phyloP scores from a whole-genome alignment of 2,888 invertebrate genomes.

The Nephrocerus scutellatus region DNA sequence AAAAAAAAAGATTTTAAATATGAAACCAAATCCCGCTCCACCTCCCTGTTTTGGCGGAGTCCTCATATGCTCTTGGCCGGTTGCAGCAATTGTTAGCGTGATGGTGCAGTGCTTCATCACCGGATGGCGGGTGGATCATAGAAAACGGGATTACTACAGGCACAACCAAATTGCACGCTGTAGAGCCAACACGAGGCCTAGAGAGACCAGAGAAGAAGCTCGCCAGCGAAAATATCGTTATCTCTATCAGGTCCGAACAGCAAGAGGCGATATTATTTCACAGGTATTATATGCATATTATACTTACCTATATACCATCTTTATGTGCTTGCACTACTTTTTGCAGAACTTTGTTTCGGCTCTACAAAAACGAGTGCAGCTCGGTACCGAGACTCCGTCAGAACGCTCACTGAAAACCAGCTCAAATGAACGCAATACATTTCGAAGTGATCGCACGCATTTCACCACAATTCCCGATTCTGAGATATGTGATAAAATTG shows the following conservation, averaged over 20 bases:
- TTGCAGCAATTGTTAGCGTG: constrained; percentile 43
- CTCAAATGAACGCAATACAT: constrained; percentile 65
- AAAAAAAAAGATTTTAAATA: constrained; percentile 35
- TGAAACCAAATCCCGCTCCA: constrained; percentile 46
- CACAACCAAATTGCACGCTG: constrained; percentile 32
- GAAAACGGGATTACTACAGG: constrained; percentile 40
- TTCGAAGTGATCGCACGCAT: constrained; percentile 69
- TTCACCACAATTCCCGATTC: constrained; percentile 69
- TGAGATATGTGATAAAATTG: constrained; percentile 49
- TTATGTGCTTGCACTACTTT: constrained; percentile 8
- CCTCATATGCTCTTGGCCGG: constrained; percentile 45
- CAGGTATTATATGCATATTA: constrained; percentile 54
- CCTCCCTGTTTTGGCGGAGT: constrained; percentile 48
- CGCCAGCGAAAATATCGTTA: constrained; percentile 80
- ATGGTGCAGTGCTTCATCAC: constrained; percentile 48
- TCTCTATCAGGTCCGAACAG: constrained; percentile 80
- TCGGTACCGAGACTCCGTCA: constrained; percentile 52
- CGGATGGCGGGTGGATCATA: constrained; percentile 47
- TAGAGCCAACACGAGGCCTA: constrained; percentile 52
- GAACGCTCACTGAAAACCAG: constrained; percentile 51
- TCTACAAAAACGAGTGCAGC: constrained; percentile 64
- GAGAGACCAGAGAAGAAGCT: constrained; percentile 71
- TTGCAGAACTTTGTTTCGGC: constrained; percentile 73
- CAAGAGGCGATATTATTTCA: constrained; percentile 83
- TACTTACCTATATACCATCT: background rate